Evolutionary conservation across 2,888 invertebrate species (phyloP), one percentile per base, ranked within the genome.

Genomic region (Odontothrips loti): DNA sequence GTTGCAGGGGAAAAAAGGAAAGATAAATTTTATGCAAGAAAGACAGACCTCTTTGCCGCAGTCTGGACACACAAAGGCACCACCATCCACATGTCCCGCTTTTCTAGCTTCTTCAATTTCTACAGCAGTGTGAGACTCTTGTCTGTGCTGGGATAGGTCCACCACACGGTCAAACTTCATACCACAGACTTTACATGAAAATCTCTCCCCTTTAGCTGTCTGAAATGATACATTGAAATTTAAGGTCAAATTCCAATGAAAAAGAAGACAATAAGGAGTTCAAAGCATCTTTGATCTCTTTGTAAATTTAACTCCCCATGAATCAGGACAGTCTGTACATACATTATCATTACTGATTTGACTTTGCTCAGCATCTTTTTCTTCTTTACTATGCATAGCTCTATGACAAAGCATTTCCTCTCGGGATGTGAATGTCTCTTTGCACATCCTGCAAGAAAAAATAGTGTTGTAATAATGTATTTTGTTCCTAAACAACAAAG

Each of bases 121-220:
- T 75, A 75, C 27, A 23, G 68, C 68, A 75, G 68, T 75, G 68
- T 75, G 68, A 27, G 68, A 75, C 68, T 75, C 68, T 27, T 75
- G 23, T 12, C 68, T 75, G 27, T 75, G 68, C 27, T 75, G 68
- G 6, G 68, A 75, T 12, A 75, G 12, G 4, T 75, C 68, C 4
- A 75, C 68, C 8, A 75, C 68, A 75, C 68, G 68, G 23, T 75
- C 68, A 75, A 75, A 75, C 27, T 75, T 75, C 68, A 75, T 75
- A 0, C 68, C 68, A 75, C 68, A 75, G 23, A 75, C 68, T 27
- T 75, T 75, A 27, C 68, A 75, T 23, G 68, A 75, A 27, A 75
- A 75, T 58, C 58, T 58, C 10, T 58, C 58, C 23, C 4, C 12
- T 27, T 75, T 75, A 9, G 68, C 11, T 12, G 27, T 75, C 68